phyloP scores from a whole-genome alignment of 2,797 vertebrate species.

The Pipistrellus pygmaeus region DNA sequence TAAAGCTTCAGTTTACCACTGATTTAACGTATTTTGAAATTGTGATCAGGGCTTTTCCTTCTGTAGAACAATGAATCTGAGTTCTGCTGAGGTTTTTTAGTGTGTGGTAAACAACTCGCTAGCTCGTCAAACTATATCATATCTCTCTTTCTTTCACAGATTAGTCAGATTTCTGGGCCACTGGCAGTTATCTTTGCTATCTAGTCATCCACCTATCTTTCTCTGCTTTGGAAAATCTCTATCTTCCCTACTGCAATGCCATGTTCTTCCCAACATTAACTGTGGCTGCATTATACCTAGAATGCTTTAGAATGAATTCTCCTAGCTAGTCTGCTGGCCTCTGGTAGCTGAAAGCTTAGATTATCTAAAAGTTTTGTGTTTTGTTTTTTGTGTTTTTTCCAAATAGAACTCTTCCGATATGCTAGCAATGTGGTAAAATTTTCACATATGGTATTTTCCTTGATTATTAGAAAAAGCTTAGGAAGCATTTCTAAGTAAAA shows the following conservation, averaged over 20 bases:
- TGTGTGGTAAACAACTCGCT: neutral
- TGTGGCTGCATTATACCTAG: neutral
- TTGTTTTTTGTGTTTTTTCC: neutral
- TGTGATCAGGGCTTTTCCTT: neutral
- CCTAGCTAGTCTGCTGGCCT: neutral
- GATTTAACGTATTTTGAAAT: neutral
- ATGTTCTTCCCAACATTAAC: neutral
- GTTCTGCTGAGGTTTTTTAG: neutral
- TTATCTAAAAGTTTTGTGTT: neutral
- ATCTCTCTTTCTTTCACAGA: neutral
- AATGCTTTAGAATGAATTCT: neutral
- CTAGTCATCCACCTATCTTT: neutral
- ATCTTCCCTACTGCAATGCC: neutral
- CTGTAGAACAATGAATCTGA: neutral
- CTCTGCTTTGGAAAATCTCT: neutral
- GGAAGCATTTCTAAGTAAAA: neutral
- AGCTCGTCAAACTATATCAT: neutral
- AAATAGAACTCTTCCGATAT: neutral
- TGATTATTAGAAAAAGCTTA: neutral
- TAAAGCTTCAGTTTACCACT: neutral
- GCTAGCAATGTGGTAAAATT: neutral
- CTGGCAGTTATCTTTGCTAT: neutral
- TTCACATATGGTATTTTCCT: neutral
- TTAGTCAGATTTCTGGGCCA: neutral
- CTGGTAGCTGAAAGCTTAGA: neutral